A percentile compares a stretch with the other conserved stretches of the same genome.
Conservation (phyloP, 2,113 vertebrate species). For the Ursus arctos region DNA sequence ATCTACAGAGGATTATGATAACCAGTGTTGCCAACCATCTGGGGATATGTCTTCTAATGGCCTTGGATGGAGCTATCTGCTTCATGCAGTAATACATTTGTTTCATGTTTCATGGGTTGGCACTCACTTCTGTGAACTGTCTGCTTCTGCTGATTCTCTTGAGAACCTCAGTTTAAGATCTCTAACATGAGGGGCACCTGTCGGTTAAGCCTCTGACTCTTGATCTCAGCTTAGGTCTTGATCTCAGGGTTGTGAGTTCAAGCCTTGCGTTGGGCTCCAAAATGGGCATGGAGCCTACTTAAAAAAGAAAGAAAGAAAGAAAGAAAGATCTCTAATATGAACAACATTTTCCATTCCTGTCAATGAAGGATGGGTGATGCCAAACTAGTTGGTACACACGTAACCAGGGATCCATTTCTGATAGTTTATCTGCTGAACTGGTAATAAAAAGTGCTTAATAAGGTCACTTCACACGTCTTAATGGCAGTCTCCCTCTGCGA, state of each 20-base stretch:
- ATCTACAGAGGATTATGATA: background rate
- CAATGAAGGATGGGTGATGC: background rate
- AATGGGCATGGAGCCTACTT: too few relatives aligned
- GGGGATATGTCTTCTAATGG: background rate
- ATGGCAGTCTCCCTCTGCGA: background rate
- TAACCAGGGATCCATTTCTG: background rate
- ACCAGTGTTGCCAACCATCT: too few relatives aligned
- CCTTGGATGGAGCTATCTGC: background rate
- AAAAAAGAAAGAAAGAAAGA: too few relatives aligned
- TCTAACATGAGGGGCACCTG: background rate
- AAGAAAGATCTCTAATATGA: background rate
- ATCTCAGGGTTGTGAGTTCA: too few relatives aligned
- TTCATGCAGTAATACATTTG: background rate
- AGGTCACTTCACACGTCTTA: background rate
- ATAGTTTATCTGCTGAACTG: background rate
- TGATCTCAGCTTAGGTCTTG: too few relatives aligned
- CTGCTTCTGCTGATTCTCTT: background rate
- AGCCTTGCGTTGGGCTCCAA: too few relatives aligned
- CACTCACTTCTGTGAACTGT: background rate
- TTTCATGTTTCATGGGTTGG: background rate
- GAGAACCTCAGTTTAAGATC: background rate
- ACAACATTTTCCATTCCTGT: background rate
- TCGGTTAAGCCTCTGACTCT: too few relatives aligned
- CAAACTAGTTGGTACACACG: background rate
- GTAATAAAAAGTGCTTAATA: background rate